Percentiles rank a stretch among this genome's conserved stretches.
phyloP scores from a whole-genome alignment of 64 coral and sea anemone species.

The Montipora cactus region DNA sequence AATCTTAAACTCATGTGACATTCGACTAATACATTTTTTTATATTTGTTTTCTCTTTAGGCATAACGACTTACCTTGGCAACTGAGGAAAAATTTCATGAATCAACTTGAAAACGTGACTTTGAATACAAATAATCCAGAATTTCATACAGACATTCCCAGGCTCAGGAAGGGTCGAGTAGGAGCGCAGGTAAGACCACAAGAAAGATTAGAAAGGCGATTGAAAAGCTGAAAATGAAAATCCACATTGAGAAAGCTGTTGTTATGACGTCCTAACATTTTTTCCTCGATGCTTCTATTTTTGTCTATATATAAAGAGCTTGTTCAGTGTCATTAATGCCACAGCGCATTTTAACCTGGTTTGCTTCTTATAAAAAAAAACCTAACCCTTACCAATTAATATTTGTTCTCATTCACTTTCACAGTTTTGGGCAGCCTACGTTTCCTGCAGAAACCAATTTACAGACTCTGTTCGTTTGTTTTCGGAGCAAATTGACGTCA shows the following conservation, averaged over 20 bases:
- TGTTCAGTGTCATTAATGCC: too few species aligned
- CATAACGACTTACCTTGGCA: slow-evolving; percentile 93
- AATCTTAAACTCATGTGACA: too few species aligned
- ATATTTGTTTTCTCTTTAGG: slow-evolving; percentile 31
- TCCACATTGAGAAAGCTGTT: too few species aligned
- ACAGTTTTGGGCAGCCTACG: slow-evolving; percentile 92
- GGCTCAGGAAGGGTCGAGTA: slow-evolving; percentile 77
- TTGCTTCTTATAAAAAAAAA: background rate
- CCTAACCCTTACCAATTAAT: background rate
- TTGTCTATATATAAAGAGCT: too few species aligned
- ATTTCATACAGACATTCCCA: slow-evolving; percentile 83
- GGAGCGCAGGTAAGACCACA: slow-evolving; percentile 71
- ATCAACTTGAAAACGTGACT: slow-evolving; percentile 75
- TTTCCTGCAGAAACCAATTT: slow-evolving; percentile 75
- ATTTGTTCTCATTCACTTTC: background rate
- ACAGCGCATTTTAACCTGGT: too few species aligned
- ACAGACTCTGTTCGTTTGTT: slow-evolving; percentile 86
- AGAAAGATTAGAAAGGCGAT: too few species aligned
- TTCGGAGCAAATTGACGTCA: slow-evolving; percentile 76
- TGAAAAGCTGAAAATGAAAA: too few species aligned
- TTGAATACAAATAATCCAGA: slow-evolving; percentile 60
- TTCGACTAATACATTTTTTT: too few species aligned
- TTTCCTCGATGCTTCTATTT: too few species aligned
- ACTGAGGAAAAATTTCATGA: slow-evolving; percentile 68
- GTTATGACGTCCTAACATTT: too few species aligned